These are phyloP conservation scores for Mesocricetus auratus DNA, from an alignment of 2,113 vertebrate species.

Conservation along the genomic window DNA sequence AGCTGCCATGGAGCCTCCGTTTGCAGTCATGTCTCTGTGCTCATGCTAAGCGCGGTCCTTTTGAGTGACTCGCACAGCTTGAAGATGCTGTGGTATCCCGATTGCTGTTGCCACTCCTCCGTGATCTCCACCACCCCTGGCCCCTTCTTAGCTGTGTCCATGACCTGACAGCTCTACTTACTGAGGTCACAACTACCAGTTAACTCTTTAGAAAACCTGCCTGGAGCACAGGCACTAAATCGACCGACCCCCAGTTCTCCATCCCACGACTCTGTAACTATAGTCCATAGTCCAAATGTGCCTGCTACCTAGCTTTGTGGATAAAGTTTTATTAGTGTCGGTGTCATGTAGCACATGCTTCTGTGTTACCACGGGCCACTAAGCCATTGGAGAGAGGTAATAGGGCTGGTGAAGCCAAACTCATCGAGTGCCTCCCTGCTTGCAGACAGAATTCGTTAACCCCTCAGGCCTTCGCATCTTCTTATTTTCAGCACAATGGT, in stretches of 20 bases:
- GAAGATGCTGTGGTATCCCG: background rate
- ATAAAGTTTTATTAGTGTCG: conserved; percentile 69
- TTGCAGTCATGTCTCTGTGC: background rate
- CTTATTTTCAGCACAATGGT: background rate
- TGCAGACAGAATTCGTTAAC: background rate
- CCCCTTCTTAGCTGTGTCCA: background rate
- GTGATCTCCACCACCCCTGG: background rate
- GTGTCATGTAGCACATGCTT: background rate
- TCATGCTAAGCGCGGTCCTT: background rate
- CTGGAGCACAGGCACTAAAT: background rate
- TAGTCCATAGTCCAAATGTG: background rate
- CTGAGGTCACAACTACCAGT: background rate
- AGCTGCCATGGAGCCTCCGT: background rate
- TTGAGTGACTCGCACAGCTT: background rate
- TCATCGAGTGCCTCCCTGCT: background rate
- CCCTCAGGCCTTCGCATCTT: background rate
- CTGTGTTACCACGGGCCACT: background rate
- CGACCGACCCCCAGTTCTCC: background rate
- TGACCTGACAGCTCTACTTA: background rate
- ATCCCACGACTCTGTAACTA: background rate
- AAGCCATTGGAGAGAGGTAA: background rate
- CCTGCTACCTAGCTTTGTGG: background rate
- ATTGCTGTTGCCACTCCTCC: background rate
- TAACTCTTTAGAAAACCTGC: background rate
- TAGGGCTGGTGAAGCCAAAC: background rate